Percentiles rank a stretch among this genome's conserved stretches.
phyloP scores from a whole-genome alignment of 2,113 vertebrate species.

The Myiopsitta monachus region DNA sequence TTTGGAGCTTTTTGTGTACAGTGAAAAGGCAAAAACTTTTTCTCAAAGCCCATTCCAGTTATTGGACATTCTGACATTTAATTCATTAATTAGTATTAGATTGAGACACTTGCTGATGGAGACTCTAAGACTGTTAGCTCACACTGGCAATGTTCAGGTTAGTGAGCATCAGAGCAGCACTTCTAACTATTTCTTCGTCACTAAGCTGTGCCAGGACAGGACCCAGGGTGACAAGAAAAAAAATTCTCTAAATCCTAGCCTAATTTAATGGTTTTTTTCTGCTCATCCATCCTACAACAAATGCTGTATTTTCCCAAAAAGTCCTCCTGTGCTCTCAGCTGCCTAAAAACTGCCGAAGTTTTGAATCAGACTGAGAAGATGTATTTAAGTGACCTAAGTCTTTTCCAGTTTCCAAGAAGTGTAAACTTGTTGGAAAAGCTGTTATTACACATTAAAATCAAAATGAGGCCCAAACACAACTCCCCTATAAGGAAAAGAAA shows the following conservation, averaged over 20 bases:
- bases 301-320: background rate
- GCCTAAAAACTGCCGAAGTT: background rate
- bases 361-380: background rate
- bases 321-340: background rate
- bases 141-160: background rate
- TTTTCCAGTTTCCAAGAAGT: background rate
- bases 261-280: background rate
- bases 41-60: background rate
- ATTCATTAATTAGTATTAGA: background rate
- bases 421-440: background rate
- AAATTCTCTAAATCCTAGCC: background rate
- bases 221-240: background rate
- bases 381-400: background rate
- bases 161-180: background rate
- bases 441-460: background rate
- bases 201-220: background rate
- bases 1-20: background rate
- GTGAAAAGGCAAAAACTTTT: background rate
- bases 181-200: background rate
- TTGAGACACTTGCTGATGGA: background rate
- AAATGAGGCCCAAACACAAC: accelerated
- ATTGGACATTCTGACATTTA: background rate
- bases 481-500: background rate
- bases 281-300: background rate
- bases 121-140: background rate